These are phyloP conservation scores for Psilopogon haemacephalus DNA, from an alignment of 2,113 vertebrate species.

Conservation along the genomic window DNA sequence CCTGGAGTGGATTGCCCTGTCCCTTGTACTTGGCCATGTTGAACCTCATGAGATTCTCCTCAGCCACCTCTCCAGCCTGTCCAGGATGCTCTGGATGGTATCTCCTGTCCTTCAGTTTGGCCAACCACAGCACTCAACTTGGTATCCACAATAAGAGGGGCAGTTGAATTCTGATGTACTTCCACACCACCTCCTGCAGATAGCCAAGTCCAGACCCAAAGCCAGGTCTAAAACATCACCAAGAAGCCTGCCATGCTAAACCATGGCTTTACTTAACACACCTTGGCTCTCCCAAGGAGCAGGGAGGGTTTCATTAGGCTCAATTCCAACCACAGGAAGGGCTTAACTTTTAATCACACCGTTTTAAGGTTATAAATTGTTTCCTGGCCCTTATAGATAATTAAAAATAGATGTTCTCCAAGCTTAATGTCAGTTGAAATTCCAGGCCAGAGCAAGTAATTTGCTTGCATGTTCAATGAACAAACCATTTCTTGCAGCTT, in stretches of 20 bases:
- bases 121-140: no score
- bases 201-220: neutral
- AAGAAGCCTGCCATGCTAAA: neutral
- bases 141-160: fast-evolving
- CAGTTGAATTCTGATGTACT: fast-evolving
- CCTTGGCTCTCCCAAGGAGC: neutral
- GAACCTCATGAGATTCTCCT: no score
- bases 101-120: no score
- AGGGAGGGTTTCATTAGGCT: slow-evolving; percentile 37
- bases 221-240: neutral
- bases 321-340: slow-evolving; percentile 57
- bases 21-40: no score
- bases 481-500: slow-evolving; percentile 63
- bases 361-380: slow-evolving; percentile 72
- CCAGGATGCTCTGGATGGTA: no score
- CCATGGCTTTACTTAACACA: neutral
- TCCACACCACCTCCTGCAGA: neutral
- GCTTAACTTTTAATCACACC: slow-evolving; percentile 70
- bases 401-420: slow-evolving; percentile 71
- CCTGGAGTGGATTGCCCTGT: no score
- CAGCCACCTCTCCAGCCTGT: no score
- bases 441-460: slow-evolving; percentile 66
- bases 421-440: slow-evolving; percentile 72
- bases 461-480: slow-evolving; percentile 74
- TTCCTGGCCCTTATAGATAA: slow-evolving; percentile 71